Evolutionary conservation across 2,113 vertebrate species (phyloP).

Genomic region (Podarcis raffonei): DNA sequence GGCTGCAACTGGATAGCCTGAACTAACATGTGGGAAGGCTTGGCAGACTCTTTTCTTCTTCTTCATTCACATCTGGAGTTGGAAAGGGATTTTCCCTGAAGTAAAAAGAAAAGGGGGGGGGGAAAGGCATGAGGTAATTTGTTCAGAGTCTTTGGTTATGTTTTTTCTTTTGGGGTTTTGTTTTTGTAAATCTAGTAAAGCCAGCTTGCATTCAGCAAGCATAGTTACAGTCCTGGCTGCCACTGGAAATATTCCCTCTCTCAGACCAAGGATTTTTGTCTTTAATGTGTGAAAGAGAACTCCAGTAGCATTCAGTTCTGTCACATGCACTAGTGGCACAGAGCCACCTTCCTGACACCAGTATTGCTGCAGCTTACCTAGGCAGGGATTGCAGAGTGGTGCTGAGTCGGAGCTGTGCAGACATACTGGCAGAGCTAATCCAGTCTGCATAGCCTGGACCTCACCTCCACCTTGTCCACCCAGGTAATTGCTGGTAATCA

Average conservation of each 20-base stretch:
- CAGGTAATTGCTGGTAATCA: too few species aligned
- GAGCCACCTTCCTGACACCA: too few species aligned
- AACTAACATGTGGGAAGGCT: conserved; percentile 16
- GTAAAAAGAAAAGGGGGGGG: background rate
- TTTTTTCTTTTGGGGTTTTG: background rate
- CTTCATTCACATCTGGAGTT: conserved; percentile 27
- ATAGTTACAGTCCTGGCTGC: background rate
- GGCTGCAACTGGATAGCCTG: conserved; percentile 3
- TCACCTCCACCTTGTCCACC: too few species aligned
- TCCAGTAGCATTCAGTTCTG: background rate
- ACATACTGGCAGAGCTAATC: too few species aligned
- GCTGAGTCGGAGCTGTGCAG: too few species aligned
- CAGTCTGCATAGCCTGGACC: too few species aligned
- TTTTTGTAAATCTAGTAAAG: conserved; percentile 11
- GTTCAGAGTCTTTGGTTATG: conserved; percentile 11
- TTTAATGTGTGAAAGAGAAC: background rate
- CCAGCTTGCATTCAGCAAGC: background rate
- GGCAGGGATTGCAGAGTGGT: too few species aligned
- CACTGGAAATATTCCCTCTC: background rate
- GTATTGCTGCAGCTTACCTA: too few species aligned
- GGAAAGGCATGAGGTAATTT: conserved; percentile 24
- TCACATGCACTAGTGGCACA: too few species aligned
- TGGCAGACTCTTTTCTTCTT: background rate
- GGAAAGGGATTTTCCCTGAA: conserved; percentile 22
- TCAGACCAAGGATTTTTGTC: background rate